phyloP scores from a whole-genome alignment of 2,113 vertebrate species.

The Perca schrenkii region DNA sequence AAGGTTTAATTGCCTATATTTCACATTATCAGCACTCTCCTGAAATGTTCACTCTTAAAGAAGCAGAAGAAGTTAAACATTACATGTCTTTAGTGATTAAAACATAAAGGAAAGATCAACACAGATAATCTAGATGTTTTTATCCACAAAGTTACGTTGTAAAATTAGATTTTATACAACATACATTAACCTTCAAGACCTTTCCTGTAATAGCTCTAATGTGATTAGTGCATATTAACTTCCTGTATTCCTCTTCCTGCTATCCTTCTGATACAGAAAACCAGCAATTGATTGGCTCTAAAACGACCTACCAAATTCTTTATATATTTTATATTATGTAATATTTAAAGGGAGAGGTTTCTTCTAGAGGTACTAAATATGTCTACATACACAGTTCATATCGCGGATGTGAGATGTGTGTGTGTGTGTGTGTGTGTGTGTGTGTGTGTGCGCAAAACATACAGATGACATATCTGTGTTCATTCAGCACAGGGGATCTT shows the following conservation, averaged over 20 bases:
- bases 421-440: slow-evolving; percentile 7
- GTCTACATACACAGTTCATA: slow-evolving; percentile 43
- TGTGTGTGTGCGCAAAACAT: not conserved
- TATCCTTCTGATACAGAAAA: slow-evolving; percentile 31
- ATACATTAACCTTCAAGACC: slow-evolving; percentile 13
- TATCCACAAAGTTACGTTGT: not conserved
- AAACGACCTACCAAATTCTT: slow-evolving; percentile 30
- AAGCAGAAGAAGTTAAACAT: not conserved
- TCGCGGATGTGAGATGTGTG: slow-evolving; percentile 20
- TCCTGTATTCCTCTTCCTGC: slow-evolving; percentile 44
- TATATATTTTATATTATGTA: slow-evolving; percentile 65
- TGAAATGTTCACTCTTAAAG: not conserved
- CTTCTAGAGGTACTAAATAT: slow-evolving; percentile 40
- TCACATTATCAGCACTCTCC: not conserved
- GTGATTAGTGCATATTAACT: slow-evolving; percentile 32
- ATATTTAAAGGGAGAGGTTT: slow-evolving; percentile 70
- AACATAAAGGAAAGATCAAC: not conserved
- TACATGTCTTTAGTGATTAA: not conserved
- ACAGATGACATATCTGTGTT: slow-evolving; percentile 17
- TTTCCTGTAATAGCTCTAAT: slow-evolving; percentile 29
- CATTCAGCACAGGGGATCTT: slow-evolving; percentile 1
- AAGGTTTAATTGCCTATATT: not conserved
- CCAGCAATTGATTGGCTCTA: slow-evolving; percentile 55
- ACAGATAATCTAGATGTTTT: not conserved
- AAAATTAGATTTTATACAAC: not conserved